These are phyloP conservation scores for Phenganax marumi DNA, from an alignment of 92 coral and sea anemone genomes.

Conservation along the genomic window DNA sequence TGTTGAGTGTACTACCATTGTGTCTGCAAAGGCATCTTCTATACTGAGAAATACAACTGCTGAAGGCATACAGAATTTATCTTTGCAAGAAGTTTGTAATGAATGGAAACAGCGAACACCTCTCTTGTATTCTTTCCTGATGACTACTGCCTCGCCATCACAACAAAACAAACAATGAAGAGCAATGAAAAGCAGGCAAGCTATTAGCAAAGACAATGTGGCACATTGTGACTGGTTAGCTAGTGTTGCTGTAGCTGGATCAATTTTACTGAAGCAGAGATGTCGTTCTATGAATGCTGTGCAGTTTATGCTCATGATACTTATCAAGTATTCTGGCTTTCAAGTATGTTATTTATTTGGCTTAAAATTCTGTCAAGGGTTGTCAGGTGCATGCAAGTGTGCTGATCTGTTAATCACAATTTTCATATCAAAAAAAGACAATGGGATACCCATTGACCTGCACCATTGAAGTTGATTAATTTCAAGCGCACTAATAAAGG, in stretches of 20 bases:
- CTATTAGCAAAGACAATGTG: not conserved
- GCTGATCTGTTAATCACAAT: too few species aligned
- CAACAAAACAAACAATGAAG: not conserved
- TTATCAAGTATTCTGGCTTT: slow-evolving; percentile 52
- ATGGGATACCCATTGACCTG: not conserved
- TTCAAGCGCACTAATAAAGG: too few species aligned
- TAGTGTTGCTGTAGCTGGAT: slow-evolving; percentile 53
- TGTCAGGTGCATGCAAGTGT: not conserved
- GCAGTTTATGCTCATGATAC: slow-evolving; percentile 45
- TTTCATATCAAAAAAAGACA: not conserved
- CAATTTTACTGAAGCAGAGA: slow-evolving; percentile 47
- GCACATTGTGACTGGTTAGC: slow-evolving; percentile 35
- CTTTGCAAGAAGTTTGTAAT: slow-evolving; percentile 42
- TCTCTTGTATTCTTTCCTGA: slow-evolving; percentile 42
- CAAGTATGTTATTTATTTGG: slow-evolving; percentile 33
- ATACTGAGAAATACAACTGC: slow-evolving; percentile 47
- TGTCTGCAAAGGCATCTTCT: slow-evolving; percentile 39
- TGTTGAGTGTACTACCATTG: slow-evolving; percentile 30
- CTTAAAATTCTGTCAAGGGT: not conserved
- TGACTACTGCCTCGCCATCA: slow-evolving; percentile 47
- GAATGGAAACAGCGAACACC: slow-evolving; percentile 55
- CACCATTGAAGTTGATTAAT: too few species aligned
- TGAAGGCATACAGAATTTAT: slow-evolving; percentile 50
- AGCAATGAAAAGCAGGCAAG: not conserved
- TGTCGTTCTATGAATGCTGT: slow-evolving; percentile 37